Conservation (phyloP, 2,888 invertebrate genomes). For the Torymus texanus region DNA sequence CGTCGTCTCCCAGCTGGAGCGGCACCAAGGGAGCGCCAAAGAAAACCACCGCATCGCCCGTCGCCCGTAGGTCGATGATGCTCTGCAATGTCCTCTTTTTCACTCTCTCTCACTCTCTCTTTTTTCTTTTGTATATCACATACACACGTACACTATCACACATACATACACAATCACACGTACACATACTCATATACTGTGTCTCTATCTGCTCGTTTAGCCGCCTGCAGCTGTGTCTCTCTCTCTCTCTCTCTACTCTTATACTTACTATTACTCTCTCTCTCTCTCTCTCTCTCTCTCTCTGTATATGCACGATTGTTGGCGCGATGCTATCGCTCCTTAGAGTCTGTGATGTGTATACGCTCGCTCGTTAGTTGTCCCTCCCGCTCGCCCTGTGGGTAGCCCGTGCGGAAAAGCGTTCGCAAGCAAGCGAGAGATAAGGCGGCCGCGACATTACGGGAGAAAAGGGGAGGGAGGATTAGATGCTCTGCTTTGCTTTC, state of each 20-base stretch:
- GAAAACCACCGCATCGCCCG: conserved; percentile 50
- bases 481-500: conserved; percentile 17
- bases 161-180: conserved; percentile 37
- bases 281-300: conserved; percentile 55
- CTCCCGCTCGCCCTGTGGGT: not conserved
- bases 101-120: conserved; percentile 51
- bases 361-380: conserved; percentile 55
- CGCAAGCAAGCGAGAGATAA: conserved; percentile 32
- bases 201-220: conserved; percentile 17
- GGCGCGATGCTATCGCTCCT: conserved; percentile 66
- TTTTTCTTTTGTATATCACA: conserved; percentile 52
- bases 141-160: conserved; percentile 53
- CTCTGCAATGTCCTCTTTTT: conserved; percentile 54
- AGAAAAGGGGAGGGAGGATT: conserved; percentile 40
- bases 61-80: conserved; percentile 61
- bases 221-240: conserved; percentile 12
- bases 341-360: conserved; percentile 60
- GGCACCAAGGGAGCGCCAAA: conserved; percentile 30
- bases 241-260: conserved; percentile 57
- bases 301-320: conserved; percentile 70
- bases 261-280: conserved; percentile 69
- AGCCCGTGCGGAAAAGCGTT: conserved; percentile 2
- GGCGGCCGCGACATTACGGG: conserved; percentile 33
- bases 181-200: not conserved
- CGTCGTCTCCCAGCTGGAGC: not conserved